Evolutionary conservation across 2,797 vertebrate genomes (phyloP).

Genomic region (Xenopus petersii): DNA sequence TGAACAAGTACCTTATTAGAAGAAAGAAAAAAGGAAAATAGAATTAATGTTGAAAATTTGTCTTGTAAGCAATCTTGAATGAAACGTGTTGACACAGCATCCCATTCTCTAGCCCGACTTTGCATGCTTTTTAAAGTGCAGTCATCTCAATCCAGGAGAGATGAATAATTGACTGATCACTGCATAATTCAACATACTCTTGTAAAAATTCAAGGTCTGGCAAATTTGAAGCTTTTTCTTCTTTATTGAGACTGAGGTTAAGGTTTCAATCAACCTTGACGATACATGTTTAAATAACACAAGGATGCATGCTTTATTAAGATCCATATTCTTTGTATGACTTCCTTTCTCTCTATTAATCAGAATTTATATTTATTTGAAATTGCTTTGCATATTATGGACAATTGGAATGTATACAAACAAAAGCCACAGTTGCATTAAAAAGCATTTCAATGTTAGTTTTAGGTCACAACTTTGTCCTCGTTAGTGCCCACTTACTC

Average conservation of each 20-base stretch:
- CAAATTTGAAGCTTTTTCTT: slow-evolving; percentile 92
- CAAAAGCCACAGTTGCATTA: slow-evolving; percentile 32
- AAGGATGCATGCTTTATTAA: slow-evolving; percentile 87
- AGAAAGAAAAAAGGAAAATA: slow-evolving; percentile 77
- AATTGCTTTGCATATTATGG: slow-evolving; percentile 23
- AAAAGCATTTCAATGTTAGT: slow-evolving; percentile 21
- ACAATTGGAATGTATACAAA: slow-evolving; percentile 39
- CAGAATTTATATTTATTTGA: slow-evolving; percentile 56
- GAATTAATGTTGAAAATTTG: slow-evolving; percentile 94
- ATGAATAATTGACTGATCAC: slow-evolving; percentile 99
- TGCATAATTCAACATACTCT: slow-evolving; percentile 99
- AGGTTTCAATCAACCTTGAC: slow-evolving; percentile 99
- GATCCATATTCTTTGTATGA: slow-evolving; percentile 72
- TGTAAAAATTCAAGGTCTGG: slow-evolving; percentile 99
- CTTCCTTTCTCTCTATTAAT: slow-evolving; percentile 71
- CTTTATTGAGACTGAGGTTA: slow-evolving; percentile 96
- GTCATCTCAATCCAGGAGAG: slow-evolving; percentile 84
- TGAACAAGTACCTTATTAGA: slow-evolving; percentile 82
- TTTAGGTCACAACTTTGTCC: slow-evolving; percentile 35
- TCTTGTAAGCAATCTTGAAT: slow-evolving; percentile 96
- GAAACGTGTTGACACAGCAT: slow-evolving; percentile 99
- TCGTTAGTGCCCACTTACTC: slow-evolving; percentile 35
- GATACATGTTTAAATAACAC: slow-evolving; percentile 88
- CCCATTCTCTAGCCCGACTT: slow-evolving; percentile 83
- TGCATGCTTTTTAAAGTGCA: slow-evolving; percentile 97